Percentiles rank a stretch among this genome's conserved stretches.
Evolutionary conservation across 2,797 vertebrate species (phyloP).

Genomic region (Brachyrhaphis roseni): DNA sequence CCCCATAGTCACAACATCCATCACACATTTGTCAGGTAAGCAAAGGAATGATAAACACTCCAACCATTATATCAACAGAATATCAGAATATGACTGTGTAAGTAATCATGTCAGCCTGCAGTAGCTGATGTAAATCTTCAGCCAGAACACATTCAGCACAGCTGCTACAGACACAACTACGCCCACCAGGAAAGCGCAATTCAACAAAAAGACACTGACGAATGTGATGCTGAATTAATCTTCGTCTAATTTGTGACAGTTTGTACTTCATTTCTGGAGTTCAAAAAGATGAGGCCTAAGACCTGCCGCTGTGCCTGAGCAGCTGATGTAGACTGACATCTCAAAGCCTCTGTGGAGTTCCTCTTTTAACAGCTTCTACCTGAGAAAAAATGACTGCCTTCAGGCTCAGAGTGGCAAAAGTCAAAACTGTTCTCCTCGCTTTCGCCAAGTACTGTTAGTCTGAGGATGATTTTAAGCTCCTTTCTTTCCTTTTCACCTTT

Average conservation of each 20-base stretch:
- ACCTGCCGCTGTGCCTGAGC: neutral
- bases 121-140: constrained; percentile 1
- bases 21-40: neutral
- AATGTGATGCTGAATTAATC: neutral
- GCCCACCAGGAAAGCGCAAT: neutral
- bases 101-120: constrained; percentile 2
- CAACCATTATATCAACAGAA: neutral
- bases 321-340: constrained; percentile 29
- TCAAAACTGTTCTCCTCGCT: constrained; percentile 1
- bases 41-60: constrained; percentile 8
- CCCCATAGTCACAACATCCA: neutral
- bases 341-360: constrained; percentile 9
- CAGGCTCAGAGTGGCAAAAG: constrained; percentile 16
- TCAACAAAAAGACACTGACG: neutral
- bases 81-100: neutral
- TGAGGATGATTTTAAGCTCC: neutral
- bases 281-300: constrained; percentile 5
- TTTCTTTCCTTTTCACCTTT: neutral
- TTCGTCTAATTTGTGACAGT: constrained; percentile 3
- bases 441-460: neutral
- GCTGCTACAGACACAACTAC: constrained; percentile 11
- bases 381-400: constrained; percentile 1
- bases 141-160: neutral
- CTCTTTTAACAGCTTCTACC: constrained; percentile 25
- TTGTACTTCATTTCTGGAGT: constrained; percentile 1